A percentile compares a stretch with the other conserved stretches of the same genome.
Conservation (phyloP, 2,113 vertebrate species). For the Orycteropus afer region DNA sequence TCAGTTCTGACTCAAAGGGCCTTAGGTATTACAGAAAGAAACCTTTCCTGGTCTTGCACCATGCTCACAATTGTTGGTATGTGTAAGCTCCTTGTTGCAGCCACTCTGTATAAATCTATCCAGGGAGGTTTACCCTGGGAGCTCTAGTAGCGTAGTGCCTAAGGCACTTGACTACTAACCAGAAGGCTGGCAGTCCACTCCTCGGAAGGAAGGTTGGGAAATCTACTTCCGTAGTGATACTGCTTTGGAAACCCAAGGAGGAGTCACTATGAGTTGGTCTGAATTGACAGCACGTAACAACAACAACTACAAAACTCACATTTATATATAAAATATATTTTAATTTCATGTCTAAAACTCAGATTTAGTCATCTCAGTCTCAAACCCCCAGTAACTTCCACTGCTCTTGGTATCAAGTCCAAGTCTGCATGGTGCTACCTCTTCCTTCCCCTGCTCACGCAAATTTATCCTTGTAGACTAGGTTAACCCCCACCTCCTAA, state of each 20-base stretch:
- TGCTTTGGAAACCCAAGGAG: not conserved
- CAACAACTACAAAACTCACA: too few species aligned
- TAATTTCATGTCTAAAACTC: not conserved
- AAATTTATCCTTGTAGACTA: not conserved
- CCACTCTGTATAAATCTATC: too few species aligned
- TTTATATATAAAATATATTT: too few species aligned
- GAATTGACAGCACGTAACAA: not conserved
- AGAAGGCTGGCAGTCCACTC: not conserved
- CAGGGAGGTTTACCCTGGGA: too few species aligned
- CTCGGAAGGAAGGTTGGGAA: not conserved
- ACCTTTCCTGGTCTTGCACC: too few species aligned
- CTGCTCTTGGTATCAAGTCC: not conserved
- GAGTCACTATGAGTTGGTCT: not conserved
- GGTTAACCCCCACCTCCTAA: not conserved
- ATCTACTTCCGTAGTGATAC: not conserved
- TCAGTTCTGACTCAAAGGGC: too few species aligned
- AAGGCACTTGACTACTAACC: not conserved
- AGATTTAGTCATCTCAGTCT: not conserved
- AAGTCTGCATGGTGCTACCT: not conserved
- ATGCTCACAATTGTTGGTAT: too few species aligned
- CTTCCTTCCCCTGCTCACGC: not conserved
- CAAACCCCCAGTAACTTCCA: not conserved
- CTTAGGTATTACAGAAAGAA: too few species aligned
- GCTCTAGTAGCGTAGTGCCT: not conserved
- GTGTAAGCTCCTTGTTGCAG: too few species aligned